These are phyloP conservation scores for Coenobita brevimanus DNA, from an alignment of 1,140 invertebrate genomes.

Conservation along the genomic window DNA sequence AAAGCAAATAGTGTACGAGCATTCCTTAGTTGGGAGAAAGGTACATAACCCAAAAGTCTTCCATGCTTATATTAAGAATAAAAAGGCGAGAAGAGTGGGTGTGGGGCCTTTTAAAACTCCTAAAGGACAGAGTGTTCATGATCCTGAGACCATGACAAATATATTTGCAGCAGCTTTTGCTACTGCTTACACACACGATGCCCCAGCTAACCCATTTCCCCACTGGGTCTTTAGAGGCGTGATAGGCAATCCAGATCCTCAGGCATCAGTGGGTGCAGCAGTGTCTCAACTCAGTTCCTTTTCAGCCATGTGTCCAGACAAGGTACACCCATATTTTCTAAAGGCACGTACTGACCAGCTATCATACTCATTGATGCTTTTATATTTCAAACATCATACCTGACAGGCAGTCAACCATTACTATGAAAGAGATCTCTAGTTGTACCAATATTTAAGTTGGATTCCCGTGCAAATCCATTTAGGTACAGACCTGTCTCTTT, in stretches of 20 bases:
- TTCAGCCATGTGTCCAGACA: background rate
- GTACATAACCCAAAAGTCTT: background rate
- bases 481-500: background rate
- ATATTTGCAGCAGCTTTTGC: slow-evolving; percentile 12
- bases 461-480: background rate
- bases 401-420: too few species aligned
- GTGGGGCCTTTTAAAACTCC: background rate
- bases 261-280: too few species aligned
- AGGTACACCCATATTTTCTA: background rate
- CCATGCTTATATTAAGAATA: background rate
- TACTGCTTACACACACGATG: background rate
- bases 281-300: background rate
- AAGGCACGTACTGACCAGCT: background rate
- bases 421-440: background rate
- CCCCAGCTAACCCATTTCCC: background rate
- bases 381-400: background rate
- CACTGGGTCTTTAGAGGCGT: background rate
- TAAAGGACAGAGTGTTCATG: background rate
- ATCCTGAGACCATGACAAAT: background rate
- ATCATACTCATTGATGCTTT: background rate
- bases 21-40: background rate
- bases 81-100: background rate
- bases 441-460: background rate
- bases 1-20: background rate
- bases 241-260: background rate